Evolutionary conservation across 2,113 vertebrate species (phyloP), one percentile per base, ranked within the genome.

Genomic region (Sinocyclocheilus grahami): DNA sequence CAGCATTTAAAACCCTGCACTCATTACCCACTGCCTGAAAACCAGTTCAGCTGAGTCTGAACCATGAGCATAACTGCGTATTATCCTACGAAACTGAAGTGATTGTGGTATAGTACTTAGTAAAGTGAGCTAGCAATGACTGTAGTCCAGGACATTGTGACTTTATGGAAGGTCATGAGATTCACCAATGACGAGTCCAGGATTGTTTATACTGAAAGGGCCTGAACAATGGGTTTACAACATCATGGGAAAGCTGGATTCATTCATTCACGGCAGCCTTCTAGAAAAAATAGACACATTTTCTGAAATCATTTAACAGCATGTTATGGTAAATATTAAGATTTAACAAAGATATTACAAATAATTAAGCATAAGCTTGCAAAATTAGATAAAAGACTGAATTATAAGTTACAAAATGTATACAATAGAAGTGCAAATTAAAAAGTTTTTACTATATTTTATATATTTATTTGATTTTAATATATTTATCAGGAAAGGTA

Each of bases 171-270:
- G 60, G 62, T 48, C 39, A 65, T 81, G 60, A 46, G 37, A 81
- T 48, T 46, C 6, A 65, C 7, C 37, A 22, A 80, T 42, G 51
- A 58, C 77, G 62, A 65, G 33, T 22, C 79, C 27, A 24, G 4
- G n/a, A 20, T 65, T 82, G 79, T 82, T 67, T 65, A 67, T 18
- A 30, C 79, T 48, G 62, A 48, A 46, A n/a, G 37, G 14, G 22
- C 16, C 20, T 27, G 30, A 48, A 82, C 79, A 82, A 81, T 65
- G 37, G 24, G 13, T 46, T 81, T 30, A 30, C 30, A 2, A 65
- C 60, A 22, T 81, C 78, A 81, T 65, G 78, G 37, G 78, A 81
- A 65, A 65, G 42, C 39, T 62, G 33, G 22, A 81, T 20, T 27
- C 79, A 65, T 65, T 81, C 24, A 65, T 65, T 81, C 37, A 14